Conservation (phyloP, 92 coral and sea anemone genomes). For the Nematostella vectensis region DNA sequence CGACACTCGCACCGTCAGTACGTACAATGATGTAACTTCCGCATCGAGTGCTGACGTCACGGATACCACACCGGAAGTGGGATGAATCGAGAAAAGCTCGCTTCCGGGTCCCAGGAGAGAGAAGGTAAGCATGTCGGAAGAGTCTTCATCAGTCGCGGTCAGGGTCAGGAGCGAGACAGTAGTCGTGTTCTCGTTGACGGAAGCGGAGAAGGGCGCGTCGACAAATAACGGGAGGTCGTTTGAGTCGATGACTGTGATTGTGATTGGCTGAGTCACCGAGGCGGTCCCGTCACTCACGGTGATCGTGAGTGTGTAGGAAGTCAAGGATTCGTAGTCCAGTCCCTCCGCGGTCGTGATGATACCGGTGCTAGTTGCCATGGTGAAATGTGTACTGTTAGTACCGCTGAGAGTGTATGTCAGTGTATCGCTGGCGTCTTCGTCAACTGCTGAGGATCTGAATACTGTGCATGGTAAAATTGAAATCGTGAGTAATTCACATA, state of each 20-base stretch:
- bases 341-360: conserved; percentile 14
- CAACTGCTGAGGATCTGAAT: conserved; percentile 32
- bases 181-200: conserved; percentile 27
- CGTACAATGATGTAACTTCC: conserved; percentile 28
- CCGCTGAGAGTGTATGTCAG: conserved; percentile 29
- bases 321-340: conserved; percentile 35
- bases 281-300: conserved; percentile 25
- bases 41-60: conserved; percentile 19
- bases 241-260: conserved; percentile 9
- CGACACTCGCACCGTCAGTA: conserved; percentile 28
- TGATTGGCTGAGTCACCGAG: conserved; percentile 7
- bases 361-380: conserved; percentile 22
- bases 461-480: too few species aligned
- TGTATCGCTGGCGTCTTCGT: conserved; percentile 23
- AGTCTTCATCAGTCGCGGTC: conserved; percentile 32
- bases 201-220: conserved; percentile 21
- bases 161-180: conserved; percentile 16
- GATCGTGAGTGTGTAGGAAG: conserved; percentile 39
- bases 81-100: conserved; percentile 19
- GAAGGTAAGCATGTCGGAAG: conserved; percentile 10
- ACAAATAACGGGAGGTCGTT: conserved; percentile 25
- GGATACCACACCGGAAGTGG: conserved; percentile 24
- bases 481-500: too few species aligned
- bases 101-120: conserved; percentile 32
- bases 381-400: conserved; percentile 15